phyloP scores from a whole-genome alignment of 2,888 invertebrate genomes.

The Ennomos erosarius region DNA sequence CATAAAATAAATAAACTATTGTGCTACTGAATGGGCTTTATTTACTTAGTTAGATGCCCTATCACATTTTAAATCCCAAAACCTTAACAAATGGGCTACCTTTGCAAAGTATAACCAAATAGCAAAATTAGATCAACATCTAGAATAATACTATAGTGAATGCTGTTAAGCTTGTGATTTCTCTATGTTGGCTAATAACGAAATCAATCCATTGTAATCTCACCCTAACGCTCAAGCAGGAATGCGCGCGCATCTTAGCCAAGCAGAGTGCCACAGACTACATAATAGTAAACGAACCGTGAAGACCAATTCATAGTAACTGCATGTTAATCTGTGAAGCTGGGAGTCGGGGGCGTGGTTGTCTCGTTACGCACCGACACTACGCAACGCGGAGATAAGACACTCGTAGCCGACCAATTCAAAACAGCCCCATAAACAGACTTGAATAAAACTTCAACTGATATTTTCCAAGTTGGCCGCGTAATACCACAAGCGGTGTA shows the following conservation, averaged over 20 bases:
- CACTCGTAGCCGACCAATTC: conserved; percentile 51
- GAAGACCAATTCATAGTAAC: conserved; percentile 54
- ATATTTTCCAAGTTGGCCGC: conserved; percentile 25
- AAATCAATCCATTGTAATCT: conserved; percentile 57
- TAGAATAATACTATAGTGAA: no score
- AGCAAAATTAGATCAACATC: no score
- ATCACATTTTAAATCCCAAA: no score
- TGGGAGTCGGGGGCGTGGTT: conserved; percentile 68
- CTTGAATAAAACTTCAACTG: conserved; percentile 13
- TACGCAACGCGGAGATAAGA: conserved; percentile 73
- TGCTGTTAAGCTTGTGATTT: no score
- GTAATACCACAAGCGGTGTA: conserved; percentile 20
- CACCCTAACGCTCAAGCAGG: conserved; percentile 62
- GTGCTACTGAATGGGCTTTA: no score
- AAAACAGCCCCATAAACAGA: conserved; percentile 29
- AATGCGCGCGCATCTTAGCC: conserved; percentile 79
- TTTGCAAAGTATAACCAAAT: no score
- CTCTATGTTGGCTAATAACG: not conserved
- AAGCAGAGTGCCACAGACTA: conserved; percentile 12
- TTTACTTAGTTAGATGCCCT: no score
- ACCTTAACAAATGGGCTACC: no score
- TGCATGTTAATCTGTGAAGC: conserved; percentile 37
- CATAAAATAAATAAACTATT: no score
- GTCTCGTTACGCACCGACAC: conserved; percentile 73
- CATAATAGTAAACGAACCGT: conserved; percentile 42